A percentile compares a stretch with the other conserved stretches of the same genome.
phyloP scores from a whole-genome alignment of 37 sponge, comb jelly and placozoan species.

The Beroe ovata region DNA sequence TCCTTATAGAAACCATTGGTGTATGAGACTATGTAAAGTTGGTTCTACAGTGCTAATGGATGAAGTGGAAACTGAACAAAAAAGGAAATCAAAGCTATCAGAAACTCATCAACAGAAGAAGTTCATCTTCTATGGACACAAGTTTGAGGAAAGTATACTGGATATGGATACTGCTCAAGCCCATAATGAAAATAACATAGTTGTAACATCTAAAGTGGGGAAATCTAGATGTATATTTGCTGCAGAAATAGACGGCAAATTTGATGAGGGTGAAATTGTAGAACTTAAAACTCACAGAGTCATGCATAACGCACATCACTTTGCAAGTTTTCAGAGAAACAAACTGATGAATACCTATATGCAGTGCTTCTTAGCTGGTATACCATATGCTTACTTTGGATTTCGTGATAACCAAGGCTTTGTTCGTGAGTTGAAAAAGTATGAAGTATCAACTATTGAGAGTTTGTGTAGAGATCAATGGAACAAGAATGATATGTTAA shows the following conservation, averaged over 20 bases:
- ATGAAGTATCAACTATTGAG: conserved; percentile 12
- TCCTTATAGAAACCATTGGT: conserved; percentile 25
- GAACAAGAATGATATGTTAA: background rate
- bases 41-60: conserved; percentile 31
- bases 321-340: background rate
- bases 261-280: background rate
- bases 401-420: conserved; percentile 6
- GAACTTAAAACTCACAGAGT: conserved; percentile 19
- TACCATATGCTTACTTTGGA: background rate
- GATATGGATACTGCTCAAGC: background rate
- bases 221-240: conserved; percentile 5
- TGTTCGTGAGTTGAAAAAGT: background rate
- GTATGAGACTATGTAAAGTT: conserved; percentile 14
- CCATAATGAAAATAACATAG: conserved; percentile 31
- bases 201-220: conserved; percentile 32
- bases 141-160: conserved; percentile 19
- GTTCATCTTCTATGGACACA: conserved; percentile 2
- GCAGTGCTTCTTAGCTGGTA: conserved; percentile 51
- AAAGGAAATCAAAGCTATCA: background rate
- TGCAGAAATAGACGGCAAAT: conserved; percentile 51
- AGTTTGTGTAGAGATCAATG: background rate
- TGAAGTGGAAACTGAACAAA: conserved; percentile 48
- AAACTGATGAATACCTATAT: conserved; percentile 55
- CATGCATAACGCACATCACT: background rate
- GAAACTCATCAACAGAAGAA: conserved; percentile 13